Evolutionary conservation across 2,797 vertebrate species (phyloP).

Genomic region (Microcaecilia unicolor): DNA sequence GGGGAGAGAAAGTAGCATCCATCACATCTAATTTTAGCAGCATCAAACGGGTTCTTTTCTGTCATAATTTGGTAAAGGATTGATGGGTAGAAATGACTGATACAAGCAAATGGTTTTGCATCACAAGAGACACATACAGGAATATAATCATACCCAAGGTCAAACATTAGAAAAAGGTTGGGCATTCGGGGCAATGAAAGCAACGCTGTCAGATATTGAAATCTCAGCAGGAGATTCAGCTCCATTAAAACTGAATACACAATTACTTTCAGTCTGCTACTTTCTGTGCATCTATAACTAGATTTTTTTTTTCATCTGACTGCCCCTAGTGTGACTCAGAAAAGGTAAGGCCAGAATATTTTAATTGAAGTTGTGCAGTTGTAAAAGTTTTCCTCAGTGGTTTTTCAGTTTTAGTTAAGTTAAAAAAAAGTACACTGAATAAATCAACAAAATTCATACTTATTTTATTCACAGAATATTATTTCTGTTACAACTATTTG

Average conservation of each 20-base stretch:
- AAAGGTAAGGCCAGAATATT: conserved; percentile 29
- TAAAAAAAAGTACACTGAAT: too few relatives aligned
- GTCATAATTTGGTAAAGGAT: conserved; percentile 21
- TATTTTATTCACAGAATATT: too few relatives aligned
- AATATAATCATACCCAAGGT: conserved; percentile 55
- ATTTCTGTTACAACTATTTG: too few relatives aligned
- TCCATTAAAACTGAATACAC: conserved; percentile 59
- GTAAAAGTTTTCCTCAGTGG: too few relatives aligned
- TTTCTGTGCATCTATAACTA: conserved; percentile 38
- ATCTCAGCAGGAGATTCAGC: conserved; percentile 57
- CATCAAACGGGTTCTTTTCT: conserved; percentile 23
- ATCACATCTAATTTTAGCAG: conserved; percentile 22
- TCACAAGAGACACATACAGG: conserved; percentile 38
- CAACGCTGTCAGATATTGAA: conserved; percentile 55
- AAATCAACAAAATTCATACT: too few relatives aligned
- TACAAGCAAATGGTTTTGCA: conserved; percentile 38
- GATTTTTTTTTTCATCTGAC: conserved; percentile 27
- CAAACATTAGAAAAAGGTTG: conserved; percentile 48
- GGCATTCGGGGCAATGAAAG: conserved; percentile 47
- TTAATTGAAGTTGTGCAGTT: conserved; percentile 10
- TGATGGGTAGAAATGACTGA: conserved; percentile 34
- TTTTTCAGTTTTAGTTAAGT: too few relatives aligned
- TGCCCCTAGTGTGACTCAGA: conserved; percentile 24
- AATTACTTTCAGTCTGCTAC: conserved; percentile 46
- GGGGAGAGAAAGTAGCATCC: too few relatives aligned